Percentiles rank a stretch among this genome's conserved stretches.
phyloP scores from a whole-genome alignment of 2,113 vertebrate species.

The Aphyosemion australe region DNA sequence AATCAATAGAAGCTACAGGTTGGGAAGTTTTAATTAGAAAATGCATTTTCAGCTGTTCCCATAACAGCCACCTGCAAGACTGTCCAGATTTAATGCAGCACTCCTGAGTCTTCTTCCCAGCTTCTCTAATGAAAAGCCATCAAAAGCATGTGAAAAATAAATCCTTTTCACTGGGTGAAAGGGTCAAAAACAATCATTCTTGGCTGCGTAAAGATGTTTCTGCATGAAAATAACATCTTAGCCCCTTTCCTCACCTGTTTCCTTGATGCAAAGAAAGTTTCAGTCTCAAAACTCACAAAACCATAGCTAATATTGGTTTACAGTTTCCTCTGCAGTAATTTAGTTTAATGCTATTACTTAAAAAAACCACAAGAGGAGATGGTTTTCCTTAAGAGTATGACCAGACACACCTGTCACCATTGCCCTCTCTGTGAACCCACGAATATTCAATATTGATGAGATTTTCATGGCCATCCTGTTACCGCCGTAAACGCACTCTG shows the following conservation, averaged over 20 bases:
- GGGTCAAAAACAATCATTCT: conserved; percentile 15
- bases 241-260: conserved; percentile 32
- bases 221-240: conserved; percentile 23
- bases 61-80: not conserved
- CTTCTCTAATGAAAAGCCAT: conserved; percentile 4
- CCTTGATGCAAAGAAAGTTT: conserved; percentile 32
- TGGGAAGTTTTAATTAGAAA: conserved; percentile 13
- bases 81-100: conserved; percentile 11
- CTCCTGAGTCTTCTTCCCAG: not conserved
- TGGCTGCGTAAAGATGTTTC: conserved; percentile 16
- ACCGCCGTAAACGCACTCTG: conserved; percentile 22
- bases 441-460: conserved; percentile 67
- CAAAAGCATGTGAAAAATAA: conserved; percentile 18
- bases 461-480: conserved; percentile 20
- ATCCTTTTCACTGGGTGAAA: conserved; percentile 22
- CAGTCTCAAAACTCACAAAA: conserved; percentile 6
- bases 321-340: not conserved
- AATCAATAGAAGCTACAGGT: conserved; percentile 17
- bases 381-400: conserved; percentile 40
- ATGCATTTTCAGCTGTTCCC: conserved; percentile 12
- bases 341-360: conserved; percentile 17
- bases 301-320: not conserved
- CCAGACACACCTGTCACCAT: conserved; percentile 55
- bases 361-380: conserved; percentile 11
- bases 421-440: conserved; percentile 62